Evolutionary conservation across 2,113 vertebrate genomes (phyloP).

Genomic region (Chitala chitala): DNA sequence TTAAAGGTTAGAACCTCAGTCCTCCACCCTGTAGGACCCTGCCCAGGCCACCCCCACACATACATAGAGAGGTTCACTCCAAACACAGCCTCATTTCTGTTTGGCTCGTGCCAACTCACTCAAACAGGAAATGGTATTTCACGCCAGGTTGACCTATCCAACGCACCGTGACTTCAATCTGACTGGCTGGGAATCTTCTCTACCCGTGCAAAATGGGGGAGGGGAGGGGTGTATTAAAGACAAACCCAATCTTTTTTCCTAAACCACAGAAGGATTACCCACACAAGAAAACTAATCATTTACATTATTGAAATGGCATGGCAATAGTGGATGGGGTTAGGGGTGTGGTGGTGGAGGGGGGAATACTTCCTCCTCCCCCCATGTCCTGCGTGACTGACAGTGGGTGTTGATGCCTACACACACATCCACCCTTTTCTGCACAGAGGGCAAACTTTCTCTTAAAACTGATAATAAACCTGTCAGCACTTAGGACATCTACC

Average conservation of each 20-base stretch:
- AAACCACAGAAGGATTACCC: too few relatives aligned
- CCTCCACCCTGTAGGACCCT: background rate
- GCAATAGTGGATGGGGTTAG: background rate
- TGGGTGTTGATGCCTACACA: background rate
- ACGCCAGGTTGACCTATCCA: conserved; percentile 49
- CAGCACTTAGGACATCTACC: background rate
- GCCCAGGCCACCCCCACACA: background rate
- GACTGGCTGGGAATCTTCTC: conserved; percentile 39
- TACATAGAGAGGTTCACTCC: too few relatives aligned
- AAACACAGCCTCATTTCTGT: conserved; percentile 32
- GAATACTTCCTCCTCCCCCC: background rate
- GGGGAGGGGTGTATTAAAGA: conserved; percentile 15
- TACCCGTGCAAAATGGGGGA: too few relatives aligned
- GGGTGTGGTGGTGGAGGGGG: background rate
- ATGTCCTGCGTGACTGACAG: background rate
- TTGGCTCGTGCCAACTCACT: conserved; percentile 36
- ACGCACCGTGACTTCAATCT: conserved; percentile 44
- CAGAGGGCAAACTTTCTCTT: background rate
- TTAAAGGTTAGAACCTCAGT: background rate
- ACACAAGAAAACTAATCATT: too few relatives aligned
- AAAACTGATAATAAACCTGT: background rate
- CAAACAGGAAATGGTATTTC: conserved; percentile 57
- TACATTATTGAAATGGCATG: background rate
- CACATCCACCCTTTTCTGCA: background rate
- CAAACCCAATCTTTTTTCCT: too few relatives aligned